Evolutionary conservation across 2,113 vertebrate species (phyloP).

Genomic region (Pardalotus punctatus): DNA sequence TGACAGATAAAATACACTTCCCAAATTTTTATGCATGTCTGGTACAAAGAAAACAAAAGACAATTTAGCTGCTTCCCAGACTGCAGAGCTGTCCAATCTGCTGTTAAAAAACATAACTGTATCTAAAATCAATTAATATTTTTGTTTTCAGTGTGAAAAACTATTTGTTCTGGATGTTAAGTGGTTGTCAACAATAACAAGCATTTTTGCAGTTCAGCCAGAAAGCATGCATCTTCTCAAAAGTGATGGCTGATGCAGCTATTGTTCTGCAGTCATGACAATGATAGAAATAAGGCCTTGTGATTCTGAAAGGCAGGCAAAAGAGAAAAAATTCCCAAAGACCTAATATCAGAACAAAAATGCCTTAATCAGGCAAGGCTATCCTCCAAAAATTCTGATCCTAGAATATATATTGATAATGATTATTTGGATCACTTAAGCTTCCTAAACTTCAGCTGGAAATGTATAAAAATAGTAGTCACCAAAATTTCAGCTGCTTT

Average conservation of each 20-base stretch:
- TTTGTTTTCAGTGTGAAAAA: conserved; percentile 5
- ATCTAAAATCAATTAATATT: conserved; percentile 21
- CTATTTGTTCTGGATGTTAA: background rate
- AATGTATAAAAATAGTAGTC: background rate
- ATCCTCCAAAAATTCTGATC: background rate
- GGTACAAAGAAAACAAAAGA: background rate
- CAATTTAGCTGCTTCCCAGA: background rate
- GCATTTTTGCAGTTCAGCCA: background rate
- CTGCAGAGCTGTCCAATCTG: background rate
- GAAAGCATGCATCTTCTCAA: background rate
- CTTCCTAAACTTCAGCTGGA: background rate
- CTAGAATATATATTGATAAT: background rate
- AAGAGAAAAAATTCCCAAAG: background rate
- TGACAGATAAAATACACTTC: background rate
- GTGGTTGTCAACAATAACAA: background rate
- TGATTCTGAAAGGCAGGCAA: background rate
- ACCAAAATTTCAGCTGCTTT: background rate
- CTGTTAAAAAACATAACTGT: background rate
- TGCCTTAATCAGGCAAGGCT: background rate
- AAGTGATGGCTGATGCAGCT: background rate
- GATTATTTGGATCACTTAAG: background rate
- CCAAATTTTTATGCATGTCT: background rate
- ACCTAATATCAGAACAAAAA: background rate
- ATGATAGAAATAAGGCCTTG: background rate
- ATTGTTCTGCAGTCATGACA: background rate